Evolutionary conservation across 1,140 invertebrate species (phyloP), one percentile per base, ranked within the genome.

Genomic region (Drosophila ananassae): DNA sequence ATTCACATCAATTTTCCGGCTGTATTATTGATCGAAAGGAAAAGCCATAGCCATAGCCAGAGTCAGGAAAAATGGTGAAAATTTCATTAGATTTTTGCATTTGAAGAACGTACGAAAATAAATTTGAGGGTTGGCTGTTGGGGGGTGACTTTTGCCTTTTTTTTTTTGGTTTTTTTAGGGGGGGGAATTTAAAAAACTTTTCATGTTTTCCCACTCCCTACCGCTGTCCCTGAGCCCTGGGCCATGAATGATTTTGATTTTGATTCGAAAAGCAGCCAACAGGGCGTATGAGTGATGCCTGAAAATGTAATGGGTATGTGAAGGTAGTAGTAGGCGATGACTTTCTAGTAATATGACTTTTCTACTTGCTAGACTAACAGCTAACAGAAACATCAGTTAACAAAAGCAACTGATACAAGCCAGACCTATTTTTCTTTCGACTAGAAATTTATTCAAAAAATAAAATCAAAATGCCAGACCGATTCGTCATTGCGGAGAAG

Each of bases 31-130:
- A 46, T 46, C 17, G 39, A 12, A 46, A 63, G 59, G 63, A 69
- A 63, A 73, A 56, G 24, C 52, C 68, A 56, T 53, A 66, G 3
- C 34, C 34, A 12, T 10, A 21, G 39, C 12, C 12, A 41, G 4
- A n/a, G 4, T 12, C 12, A 41, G 52, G 50, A 68, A 73, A 64
- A 77, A 57, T 63, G 46, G 79, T 69, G 51, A 48, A 68, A 69
- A 69, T 69, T 69, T 69, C 52, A 69, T 69, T 69, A 69, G 63
- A 69, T 41, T 69, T 37, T 69, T 68, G 67, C 51, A 69, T 69
- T 69, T 69, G 66, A 69, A 56, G 41, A 69, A 68, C 63, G 66
- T 56, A 53, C 21, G 17, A 61, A 8, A 8, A 17, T n/a, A 21
- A 21, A 21, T 58, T 56, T 47, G 51, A 48, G 66, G 63, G 41